Percentiles rank a stretch among this genome's conserved stretches.
These are phyloP conservation scores for Xestia xanthographa DNA, from an alignment of 2,888 invertebrate genomes.

Conservation along the genomic window DNA sequence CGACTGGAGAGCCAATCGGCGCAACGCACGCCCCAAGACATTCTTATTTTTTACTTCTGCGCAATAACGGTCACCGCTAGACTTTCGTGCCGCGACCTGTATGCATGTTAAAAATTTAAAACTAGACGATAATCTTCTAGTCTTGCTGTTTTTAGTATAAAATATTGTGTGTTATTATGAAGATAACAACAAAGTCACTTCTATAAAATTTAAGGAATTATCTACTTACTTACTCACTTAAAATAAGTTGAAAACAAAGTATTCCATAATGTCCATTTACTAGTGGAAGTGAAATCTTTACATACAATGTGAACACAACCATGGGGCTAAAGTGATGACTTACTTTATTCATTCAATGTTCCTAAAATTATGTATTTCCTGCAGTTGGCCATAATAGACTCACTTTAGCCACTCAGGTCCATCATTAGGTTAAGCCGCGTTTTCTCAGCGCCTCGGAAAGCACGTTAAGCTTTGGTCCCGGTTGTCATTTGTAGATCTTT, in stretches of 20 bases:
- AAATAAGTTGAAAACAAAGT: neutral
- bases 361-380: no score
- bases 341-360: neutral
- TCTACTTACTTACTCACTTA: neutral
- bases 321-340: neutral
- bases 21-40: no score
- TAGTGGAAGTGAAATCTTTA: neutral
- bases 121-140: neutral
- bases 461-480: no score
- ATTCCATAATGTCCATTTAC: neutral
- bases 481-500: no score
- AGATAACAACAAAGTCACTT: neutral
- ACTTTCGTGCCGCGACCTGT: no score
- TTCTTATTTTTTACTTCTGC: no score
- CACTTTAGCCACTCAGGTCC: no score
- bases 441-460: no score
- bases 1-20: no score
- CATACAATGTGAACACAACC: neutral
- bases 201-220: neutral
- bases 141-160: neutral
- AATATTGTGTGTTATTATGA: neutral
- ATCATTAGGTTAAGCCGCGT: no score
- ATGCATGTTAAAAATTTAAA: neutral
- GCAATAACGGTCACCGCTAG: no score
- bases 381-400: no score